phyloP scores from a whole-genome alignment of 1,140 invertebrate species.

The Aricia agestis region DNA sequence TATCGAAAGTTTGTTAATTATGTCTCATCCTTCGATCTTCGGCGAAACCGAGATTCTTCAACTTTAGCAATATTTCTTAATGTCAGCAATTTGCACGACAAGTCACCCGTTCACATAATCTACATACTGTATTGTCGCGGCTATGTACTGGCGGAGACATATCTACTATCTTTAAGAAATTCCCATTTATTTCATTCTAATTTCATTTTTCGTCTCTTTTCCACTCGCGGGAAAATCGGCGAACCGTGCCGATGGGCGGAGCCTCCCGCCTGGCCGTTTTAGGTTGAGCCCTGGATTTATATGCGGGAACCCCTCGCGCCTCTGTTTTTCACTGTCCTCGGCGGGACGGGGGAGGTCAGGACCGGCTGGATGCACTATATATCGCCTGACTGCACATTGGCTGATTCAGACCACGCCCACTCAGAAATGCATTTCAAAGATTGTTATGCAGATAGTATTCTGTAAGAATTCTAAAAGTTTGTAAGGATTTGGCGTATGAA shows the following conservation, averaged over 20 bases:
- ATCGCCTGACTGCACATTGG: slow-evolving; percentile 73
- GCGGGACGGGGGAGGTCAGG: slow-evolving; percentile 36
- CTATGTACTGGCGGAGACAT: slow-evolving; percentile 59
- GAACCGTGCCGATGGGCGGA: slow-evolving; percentile 66
- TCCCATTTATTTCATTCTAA: slow-evolving; percentile 53
- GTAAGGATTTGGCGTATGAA: slow-evolving; percentile 44
- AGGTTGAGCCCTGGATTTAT: slow-evolving; percentile 48
- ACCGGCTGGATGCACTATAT: slow-evolving; percentile 61
- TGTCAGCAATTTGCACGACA: slow-evolving; percentile 52
- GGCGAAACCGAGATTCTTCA: not conserved
- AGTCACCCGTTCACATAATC: slow-evolving; percentile 55
- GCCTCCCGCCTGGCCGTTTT: slow-evolving; percentile 43
- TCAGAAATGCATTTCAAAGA: slow-evolving; percentile 72
- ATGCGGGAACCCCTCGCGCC: slow-evolving; percentile 34
- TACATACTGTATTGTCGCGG: slow-evolving; percentile 67
- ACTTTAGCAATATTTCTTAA: not conserved
- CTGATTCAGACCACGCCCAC: slow-evolving; percentile 63
- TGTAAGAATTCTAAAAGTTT: slow-evolving; percentile 48
- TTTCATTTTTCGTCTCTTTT: slow-evolving; percentile 48
- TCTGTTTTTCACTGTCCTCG: slow-evolving; percentile 33
- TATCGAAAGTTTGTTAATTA: not conserved
- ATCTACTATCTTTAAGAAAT: slow-evolving; percentile 70
- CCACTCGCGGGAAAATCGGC: slow-evolving; percentile 45
- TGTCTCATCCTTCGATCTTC: not conserved
- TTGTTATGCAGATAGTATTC: slow-evolving; percentile 65